Conservation (phyloP, 2,113 vertebrate genomes). For the Phycodurus eques region DNA sequence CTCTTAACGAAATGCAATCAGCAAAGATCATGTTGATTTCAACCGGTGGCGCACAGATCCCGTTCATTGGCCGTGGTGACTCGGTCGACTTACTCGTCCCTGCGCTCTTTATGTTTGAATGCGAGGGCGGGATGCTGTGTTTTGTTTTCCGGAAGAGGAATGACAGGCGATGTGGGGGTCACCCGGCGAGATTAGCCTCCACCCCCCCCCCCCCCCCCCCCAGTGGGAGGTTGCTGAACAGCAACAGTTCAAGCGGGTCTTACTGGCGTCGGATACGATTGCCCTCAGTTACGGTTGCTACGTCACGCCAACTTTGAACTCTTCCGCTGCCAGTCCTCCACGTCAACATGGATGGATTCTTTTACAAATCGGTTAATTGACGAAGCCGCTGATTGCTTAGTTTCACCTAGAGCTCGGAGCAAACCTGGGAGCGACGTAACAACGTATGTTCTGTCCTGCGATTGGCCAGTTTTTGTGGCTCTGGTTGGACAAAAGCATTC, state of each 20-base stretch:
- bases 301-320: background rate
- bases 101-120: constrained; percentile 79
- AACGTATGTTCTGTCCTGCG: background rate
- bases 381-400: no score
- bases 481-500: background rate
- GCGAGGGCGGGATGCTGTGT: constrained; percentile 12
- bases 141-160: constrained; percentile 20
- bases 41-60: constrained; percentile 59
- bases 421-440: background rate
- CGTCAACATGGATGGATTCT: no score
- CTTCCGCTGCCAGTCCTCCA: no score
- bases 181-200: constrained; percentile 65
- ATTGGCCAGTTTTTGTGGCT: background rate
- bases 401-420: no score
- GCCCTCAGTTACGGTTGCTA: constrained; percentile 14
- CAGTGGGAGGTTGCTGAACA: constrained; percentile 60
- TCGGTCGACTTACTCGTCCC: constrained; percentile 83
- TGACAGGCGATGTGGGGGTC: constrained; percentile 44
- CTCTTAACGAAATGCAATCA: constrained; percentile 77
- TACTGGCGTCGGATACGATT: constrained; percentile 57
- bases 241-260: constrained; percentile 61
- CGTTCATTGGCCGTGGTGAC: constrained; percentile 77
- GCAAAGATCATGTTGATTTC: constrained; percentile 72
- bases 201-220: no score
- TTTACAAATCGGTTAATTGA: background rate